Evolutionary conservation across 2,888 invertebrate genomes (phyloP).

Genomic region (Prosapia bicincta): DNA sequence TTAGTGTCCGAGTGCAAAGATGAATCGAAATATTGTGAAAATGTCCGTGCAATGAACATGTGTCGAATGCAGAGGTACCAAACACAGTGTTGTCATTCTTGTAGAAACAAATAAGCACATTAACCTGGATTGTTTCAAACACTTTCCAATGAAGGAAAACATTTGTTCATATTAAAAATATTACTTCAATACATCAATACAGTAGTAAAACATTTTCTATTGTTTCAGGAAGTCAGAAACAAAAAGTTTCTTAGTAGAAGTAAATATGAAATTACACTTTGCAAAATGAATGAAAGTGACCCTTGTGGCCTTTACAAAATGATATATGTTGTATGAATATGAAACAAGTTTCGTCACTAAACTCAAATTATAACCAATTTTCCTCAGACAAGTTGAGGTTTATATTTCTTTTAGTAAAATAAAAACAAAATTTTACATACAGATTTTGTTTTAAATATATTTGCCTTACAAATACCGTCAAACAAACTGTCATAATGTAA

Average conservation of each 20-base stretch:
- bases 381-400: too few species aligned
- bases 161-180: not conserved
- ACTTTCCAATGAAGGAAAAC: not conserved
- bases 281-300: not conserved
- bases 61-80: slow-evolving; percentile 80
- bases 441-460: too few species aligned
- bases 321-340: too few species aligned
- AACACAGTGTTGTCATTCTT: slow-evolving; percentile 84
- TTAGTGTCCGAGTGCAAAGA: slow-evolving; percentile 71
- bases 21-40: slow-evolving; percentile 79
- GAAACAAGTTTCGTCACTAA: too few species aligned
- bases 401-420: too few species aligned
- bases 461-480: too few species aligned
- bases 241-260: not conserved
- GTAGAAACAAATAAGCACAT: slow-evolving; percentile 45
- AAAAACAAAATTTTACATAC: too few species aligned
- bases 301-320: not conserved
- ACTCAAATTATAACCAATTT: too few species aligned
- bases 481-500: too few species aligned
- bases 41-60: slow-evolving; percentile 83
- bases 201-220: not conserved
- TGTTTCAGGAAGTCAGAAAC: not conserved
- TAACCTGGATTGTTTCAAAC: not conserved
- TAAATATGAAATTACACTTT: not conserved
- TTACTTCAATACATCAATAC: not conserved